Percentiles rank a stretch among this genome's conserved stretches.
Evolutionary conservation across 2,113 vertebrate species (phyloP).

Genomic region (Erpornis zantholeuca): DNA sequence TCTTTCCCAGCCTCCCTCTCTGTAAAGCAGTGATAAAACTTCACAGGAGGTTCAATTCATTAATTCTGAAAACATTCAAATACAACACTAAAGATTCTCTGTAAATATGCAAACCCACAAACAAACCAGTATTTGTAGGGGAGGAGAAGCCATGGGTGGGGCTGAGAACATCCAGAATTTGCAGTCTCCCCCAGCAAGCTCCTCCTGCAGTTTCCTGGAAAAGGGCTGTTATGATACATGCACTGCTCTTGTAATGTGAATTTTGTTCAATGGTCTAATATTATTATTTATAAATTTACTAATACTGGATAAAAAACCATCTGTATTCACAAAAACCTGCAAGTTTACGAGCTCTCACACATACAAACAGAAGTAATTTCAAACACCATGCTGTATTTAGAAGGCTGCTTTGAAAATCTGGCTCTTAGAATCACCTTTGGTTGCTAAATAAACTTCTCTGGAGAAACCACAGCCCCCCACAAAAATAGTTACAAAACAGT

Average conservation of each 20-base stretch:
- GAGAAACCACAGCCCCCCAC: slow-evolving; percentile 25
- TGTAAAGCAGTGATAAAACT: neutral
- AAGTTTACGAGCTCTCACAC: neutral
- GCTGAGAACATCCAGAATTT: neutral
- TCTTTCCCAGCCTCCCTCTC: neutral
- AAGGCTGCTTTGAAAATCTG: slow-evolving; percentile 16
- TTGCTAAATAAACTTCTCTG: slow-evolving; percentile 44
- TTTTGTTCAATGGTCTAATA: neutral
- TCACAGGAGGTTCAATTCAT: neutral
- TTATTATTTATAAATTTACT: slow-evolving; percentile 4
- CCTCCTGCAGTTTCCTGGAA: neutral
- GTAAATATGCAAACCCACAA: neutral
- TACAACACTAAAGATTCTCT: neutral
- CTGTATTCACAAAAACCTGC: neutral
- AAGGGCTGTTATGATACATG: neutral
- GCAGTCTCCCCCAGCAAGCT: neutral
- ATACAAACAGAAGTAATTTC: neutral
- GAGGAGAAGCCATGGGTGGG: neutral
- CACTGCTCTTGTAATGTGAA: neutral
- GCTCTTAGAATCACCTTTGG: slow-evolving; percentile 38
- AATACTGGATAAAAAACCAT: neutral
- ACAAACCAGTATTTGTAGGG: neutral
- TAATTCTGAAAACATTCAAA: neutral
- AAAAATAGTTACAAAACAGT: slow-evolving; percentile 34
- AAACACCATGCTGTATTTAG: neutral